phyloP scores from a whole-genome alignment of 2,113 vertebrate species.

The Seriola rivoliana region DNA sequence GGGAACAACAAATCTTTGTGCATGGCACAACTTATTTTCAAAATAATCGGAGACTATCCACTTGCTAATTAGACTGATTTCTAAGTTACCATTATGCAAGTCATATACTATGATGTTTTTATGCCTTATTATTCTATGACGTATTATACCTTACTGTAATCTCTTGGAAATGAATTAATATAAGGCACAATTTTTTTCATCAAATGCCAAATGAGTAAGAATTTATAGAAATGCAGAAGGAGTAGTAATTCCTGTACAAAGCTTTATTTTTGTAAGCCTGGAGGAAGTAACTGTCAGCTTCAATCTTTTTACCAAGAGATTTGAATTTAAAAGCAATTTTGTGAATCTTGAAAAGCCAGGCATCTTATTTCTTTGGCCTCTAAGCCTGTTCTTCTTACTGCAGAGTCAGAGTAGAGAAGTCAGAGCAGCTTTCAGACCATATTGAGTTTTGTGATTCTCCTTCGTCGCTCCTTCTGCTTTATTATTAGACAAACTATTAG shows the following conservation, averaged over 20 bases:
- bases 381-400: slow-evolving; percentile 13
- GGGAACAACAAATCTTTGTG: slow-evolving; percentile 65
- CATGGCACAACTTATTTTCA: slow-evolving; percentile 34
- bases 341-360: slow-evolving; percentile 38
- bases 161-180: slow-evolving; percentile 61
- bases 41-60: slow-evolving; percentile 68
- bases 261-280: slow-evolving; percentile 6
- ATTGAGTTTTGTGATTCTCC: slow-evolving; percentile 58
- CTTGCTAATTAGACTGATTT: slow-evolving; percentile 70
- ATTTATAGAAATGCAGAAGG: slow-evolving; percentile 39
- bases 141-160: slow-evolving; percentile 4
- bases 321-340: slow-evolving; percentile 38
- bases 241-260: slow-evolving; percentile 6
- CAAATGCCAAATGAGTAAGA: slow-evolving; percentile 38
- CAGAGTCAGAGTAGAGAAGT: slow-evolving; percentile 33
- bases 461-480: slow-evolving; percentile 71
- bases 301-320: slow-evolving; percentile 16
- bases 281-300: slow-evolving; percentile 7
- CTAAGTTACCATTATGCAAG: slow-evolving; percentile 55
- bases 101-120: not conserved
- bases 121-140: too few relatives aligned
- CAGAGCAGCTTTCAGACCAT: slow-evolving; percentile 71
- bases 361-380: slow-evolving; percentile 26
- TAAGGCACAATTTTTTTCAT: slow-evolving; percentile 8
- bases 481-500: slow-evolving; percentile 53